Evolutionary conservation across 2,888 invertebrate genomes (phyloP).

Genomic region (Cryptus viduatorius): DNA sequence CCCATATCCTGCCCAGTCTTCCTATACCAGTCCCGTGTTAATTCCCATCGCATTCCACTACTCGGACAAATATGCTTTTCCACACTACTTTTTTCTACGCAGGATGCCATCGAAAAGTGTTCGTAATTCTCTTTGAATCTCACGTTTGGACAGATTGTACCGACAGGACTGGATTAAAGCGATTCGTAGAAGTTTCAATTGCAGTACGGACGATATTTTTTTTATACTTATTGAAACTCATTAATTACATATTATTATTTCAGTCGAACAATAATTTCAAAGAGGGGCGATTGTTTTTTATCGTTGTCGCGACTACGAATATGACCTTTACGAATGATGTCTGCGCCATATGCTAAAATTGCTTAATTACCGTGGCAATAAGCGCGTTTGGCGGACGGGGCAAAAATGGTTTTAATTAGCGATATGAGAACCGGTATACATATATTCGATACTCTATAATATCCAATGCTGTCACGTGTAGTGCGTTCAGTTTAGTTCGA

Average conservation of each 20-base stretch:
- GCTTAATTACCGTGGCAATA: conserved; percentile 53
- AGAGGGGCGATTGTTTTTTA: not conserved
- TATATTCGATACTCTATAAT: conserved; percentile 37
- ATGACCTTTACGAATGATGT: not conserved
- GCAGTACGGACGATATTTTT: not conserved
- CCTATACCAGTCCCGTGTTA: no score
- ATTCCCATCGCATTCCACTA: no score
- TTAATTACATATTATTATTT: not conserved
- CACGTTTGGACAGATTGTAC: no score
- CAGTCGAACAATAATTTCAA: conserved; percentile 1
- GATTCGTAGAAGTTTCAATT: not conserved
- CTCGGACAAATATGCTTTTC: no score
- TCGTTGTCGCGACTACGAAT: not conserved
- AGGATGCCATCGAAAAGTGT: no score
- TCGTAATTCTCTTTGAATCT: no score
- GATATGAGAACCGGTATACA: conserved; percentile 5
- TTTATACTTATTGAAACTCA: not conserved
- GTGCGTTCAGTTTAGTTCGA: not conserved
- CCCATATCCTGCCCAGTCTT: no score
- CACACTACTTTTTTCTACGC: no score
- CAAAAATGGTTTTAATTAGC: conserved; percentile 56
- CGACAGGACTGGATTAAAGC: not conserved
- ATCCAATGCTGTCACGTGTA: conserved; percentile 16
- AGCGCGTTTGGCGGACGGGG: not conserved
- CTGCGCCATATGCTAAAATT: conserved; percentile 32